Evolutionary conservation across 2,888 invertebrate species (phyloP), one percentile per base, ranked within the genome.

Genomic region (Germaria angustata): DNA sequence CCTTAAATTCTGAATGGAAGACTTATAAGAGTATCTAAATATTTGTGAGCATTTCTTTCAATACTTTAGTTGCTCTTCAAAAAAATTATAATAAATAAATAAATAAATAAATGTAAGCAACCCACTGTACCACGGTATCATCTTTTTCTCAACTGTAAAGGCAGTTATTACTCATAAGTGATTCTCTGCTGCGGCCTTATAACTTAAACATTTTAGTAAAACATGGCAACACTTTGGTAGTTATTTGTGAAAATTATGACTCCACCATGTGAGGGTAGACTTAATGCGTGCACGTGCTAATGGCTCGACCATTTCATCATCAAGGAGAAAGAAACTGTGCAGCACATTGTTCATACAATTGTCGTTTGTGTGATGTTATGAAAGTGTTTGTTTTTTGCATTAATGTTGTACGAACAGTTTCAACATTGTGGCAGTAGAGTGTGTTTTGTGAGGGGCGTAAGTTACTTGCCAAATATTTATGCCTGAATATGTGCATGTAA

Each of bases 251-350:
- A 88, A 90, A 87, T 89, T 89, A 89, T 89, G 87, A 85, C 49
- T 85, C 86, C 81, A 85, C 86, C 82, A 77, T 84, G 77, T 79
- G 84, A 76, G 79, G 73, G 84, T 77, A 82, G 83, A 81, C 68
- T 84, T 85, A 90, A 90, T 90, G 89, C 88, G 88, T 90, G 90
- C 91, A 90, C 91, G 91, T 91, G 91, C 88, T 90, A 91, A 91
- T 90, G 88, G 89, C 86, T 81, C 84, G 82, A 85, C 84, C 86
- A 82, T 85, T 85, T 79, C 84, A 84, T 85, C 86, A 81, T 79
- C 39, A 36, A 28, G 17, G 8, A 63, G 5, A 7, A 44, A n/a
- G 6, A 51, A 69, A 51, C 39, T 66, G 53, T 22, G 44, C 2
- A 65, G 24, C 34, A 41, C 32, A 72, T 49, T 79, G 57, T 41